A percentile compares a stretch with the other conserved stretches of the same genome.
Conservation (phyloP, 1,140 invertebrate genomes). For the Mizuhopecten yessoensis region DNA sequence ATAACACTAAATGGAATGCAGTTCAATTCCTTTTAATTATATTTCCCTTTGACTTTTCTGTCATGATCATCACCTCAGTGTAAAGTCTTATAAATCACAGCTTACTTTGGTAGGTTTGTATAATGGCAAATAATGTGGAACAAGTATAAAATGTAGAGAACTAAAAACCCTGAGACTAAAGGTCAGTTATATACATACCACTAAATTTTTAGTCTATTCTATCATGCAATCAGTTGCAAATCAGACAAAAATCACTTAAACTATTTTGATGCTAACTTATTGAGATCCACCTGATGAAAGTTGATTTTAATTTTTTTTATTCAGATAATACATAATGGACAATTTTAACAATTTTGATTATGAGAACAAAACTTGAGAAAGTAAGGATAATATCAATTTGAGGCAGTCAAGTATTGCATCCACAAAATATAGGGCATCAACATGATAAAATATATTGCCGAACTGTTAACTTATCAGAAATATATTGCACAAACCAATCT, state of each 20-base stretch:
- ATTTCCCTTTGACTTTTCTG: no score
- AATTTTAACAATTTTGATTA: not conserved
- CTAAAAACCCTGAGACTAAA: no score
- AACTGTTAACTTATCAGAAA: not conserved
- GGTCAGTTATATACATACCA: no score
- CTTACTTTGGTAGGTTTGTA: no score
- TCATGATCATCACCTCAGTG: no score
- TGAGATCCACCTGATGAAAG: not conserved
- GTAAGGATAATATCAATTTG: slow-evolving; percentile 4
- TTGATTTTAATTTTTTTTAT: not conserved
- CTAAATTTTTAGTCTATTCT: no score
- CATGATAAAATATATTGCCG: not conserved
- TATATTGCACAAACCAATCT: not conserved
- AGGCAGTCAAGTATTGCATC: slow-evolving; percentile 15
- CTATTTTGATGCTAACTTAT: not conserved
- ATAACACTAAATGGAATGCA: no score
- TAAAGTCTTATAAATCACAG: no score
- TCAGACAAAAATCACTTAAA: not conserved
- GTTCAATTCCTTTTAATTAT: no score
- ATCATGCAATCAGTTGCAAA: no score
- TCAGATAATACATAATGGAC: not conserved
- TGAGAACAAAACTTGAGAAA: not conserved
- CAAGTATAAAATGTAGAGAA: no score
- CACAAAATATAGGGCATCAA: not conserved
- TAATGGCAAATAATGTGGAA: no score